Evolutionary conservation across 2,797 vertebrate genomes (phyloP), one percentile per base, ranked within the genome.

Genomic region (Moxostoma hubbsi): DNA sequence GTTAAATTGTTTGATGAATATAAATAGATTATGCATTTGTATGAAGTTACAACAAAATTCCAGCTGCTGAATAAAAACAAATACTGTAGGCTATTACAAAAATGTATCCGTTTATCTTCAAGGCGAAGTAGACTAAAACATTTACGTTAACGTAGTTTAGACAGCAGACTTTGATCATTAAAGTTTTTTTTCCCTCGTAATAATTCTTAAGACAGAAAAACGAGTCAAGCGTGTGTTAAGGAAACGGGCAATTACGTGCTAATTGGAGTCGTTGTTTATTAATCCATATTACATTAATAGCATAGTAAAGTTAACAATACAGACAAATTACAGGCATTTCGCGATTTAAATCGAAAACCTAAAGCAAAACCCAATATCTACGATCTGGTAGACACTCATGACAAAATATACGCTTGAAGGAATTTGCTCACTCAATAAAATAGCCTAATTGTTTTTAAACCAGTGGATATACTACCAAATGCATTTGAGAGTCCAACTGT

Each of bases 211-310:
- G 15, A 46, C 9, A 13, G 8, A 15, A 13, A 24, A 24, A 43
- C 45, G 8, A 6, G 24, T 24, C 58, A 36, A 8, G 7, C 36
- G 11, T 9, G 24, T 5, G 55, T 12, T 6, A 1, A 6, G 5
- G 45, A 6, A 7, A 1, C 8, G 71, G 58, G 16, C 62, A 47
- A 45, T 65, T 46, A n/a, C 61, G 49, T 67, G 53, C 54, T 49
- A 58, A 58, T 24, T 66, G 63, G 16, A 65, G 63, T 49, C 8
- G 15, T 15, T 66, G 43, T 24, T 18, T 65, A 36, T 57, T 66
- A 10, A 64, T 45, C 7, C 6, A 57, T 66, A 57, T 75, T 46
- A 15, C n/a, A 4, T 36, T 36, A 36, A 49, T 5, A n/a, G 51
- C 62, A 5, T 24, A 24, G 24, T 24, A 1, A 36, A 63, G 12